phyloP scores from a whole-genome alignment of 37 sponge, comb jelly and placozoan genomes.

The Halisarca cf. caerulea region DNA sequence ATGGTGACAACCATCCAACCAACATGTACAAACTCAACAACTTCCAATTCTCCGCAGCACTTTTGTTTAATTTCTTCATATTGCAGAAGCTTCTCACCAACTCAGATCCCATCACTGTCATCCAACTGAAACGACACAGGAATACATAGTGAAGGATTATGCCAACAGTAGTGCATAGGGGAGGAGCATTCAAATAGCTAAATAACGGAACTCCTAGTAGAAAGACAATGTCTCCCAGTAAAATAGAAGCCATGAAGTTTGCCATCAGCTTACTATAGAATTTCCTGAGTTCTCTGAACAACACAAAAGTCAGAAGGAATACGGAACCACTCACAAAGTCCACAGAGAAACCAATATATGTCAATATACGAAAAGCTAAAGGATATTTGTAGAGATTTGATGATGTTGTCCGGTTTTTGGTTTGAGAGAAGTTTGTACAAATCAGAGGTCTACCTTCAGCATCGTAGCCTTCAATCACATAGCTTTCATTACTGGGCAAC shows the following conservation, averaged over 20 bases:
- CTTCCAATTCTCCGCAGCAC: not conserved
- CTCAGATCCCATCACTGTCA: conserved; percentile 30
- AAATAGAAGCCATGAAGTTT: conserved; percentile 28
- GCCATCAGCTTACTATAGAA: conserved; percentile 33
- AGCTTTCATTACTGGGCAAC: too few relatives aligned
- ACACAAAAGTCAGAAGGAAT: conserved; percentile 40
- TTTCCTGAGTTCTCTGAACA: conserved; percentile 48
- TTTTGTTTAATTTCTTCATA: not conserved
- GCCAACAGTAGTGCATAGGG: conserved; percentile 25
- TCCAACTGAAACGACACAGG: conserved; percentile 50
- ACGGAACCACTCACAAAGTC: conserved; percentile 27
- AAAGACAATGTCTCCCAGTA: conserved; percentile 31
- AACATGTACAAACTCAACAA: not conserved
- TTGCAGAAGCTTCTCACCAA: not conserved
- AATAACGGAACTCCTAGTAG: conserved; percentile 6
- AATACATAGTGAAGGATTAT: conserved; percentile 40
- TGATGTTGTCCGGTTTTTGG: not conserved
- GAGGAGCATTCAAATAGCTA: not conserved
- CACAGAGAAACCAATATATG: conserved; percentile 53
- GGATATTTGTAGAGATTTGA: not conserved
- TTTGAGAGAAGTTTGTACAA: not conserved
- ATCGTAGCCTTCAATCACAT: not conserved
- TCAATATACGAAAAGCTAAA: conserved; percentile 1
- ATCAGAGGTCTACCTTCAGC: not conserved
- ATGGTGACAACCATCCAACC: conserved; percentile 47